Base-by-base conservation (phyloP, 2,888 invertebrate genomes). In the Drosophila eohydei region DNA sequence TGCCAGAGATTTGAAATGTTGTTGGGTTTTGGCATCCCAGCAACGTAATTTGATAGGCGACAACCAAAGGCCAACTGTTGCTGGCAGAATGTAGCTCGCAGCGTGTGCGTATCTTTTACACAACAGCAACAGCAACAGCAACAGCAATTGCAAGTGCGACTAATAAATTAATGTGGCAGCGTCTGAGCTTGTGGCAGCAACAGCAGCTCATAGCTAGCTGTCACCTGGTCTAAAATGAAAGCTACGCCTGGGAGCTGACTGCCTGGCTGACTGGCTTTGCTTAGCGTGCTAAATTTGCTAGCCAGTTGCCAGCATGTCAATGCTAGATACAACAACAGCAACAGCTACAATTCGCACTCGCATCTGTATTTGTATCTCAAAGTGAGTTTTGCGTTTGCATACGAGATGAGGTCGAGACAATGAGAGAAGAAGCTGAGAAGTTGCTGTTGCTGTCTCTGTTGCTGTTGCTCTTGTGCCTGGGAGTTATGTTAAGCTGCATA, bases 91-190 rank as follows among this genome's bases (percentile, higher is more conserved):
- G 71, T 74, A 67, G 54, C 54, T 72, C 58, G 75, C 73, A 74
- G 72, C 58, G 78, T 81, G 69, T 74, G 80, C 80, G 76, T 88
- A 88, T 86, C 85, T 85, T 57, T 88, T 88, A 81, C 85, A 87
- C 56, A 50, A 40, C 38, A 63, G 36, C 62, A 64, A 63, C 59
- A 68, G 52, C 74, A 67, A 59, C 74, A 59, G 4, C 65, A 71
- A 61, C 65, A 69, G 76, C 72, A 76, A 71, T 74, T 83, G 85
- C 82, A 81, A 85, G 85, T 86, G 83, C 86, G 77, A 86, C 88
- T 83, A 87, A 88, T 87, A 87, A 87, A 88, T 87, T 87, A 88
- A 87, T 87, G 86, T 81, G 81, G 80, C 80, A 78, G 77, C 70
- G 56, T 60, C 60, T 60, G 46, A 68, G 71, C 81, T 74, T 71